These are phyloP conservation scores for Cepaea hortensis DNA, from an alignment of 2,888 invertebrate species.

Conservation along the genomic window DNA sequence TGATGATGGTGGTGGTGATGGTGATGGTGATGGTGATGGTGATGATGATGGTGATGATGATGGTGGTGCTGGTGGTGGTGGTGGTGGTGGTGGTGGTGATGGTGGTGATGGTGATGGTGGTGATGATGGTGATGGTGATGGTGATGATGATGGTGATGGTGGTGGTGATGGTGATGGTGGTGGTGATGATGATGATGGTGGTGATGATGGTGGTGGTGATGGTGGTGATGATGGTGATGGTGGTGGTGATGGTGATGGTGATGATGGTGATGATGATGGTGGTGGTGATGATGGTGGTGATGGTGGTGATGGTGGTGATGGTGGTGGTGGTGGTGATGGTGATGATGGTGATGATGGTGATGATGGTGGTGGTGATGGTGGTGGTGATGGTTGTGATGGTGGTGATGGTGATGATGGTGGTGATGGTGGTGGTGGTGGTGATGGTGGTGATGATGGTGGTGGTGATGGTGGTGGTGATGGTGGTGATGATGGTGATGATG, in stretches of 20 bases:
- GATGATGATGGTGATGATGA: constrained; percentile 52
- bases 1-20: neutral
- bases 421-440: constrained; percentile 47
- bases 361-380: constrained; percentile 28
- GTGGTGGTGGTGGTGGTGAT: neutral
- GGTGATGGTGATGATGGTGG: constrained; percentile 33
- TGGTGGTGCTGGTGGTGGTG: neutral
- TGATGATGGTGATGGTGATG: neutral
- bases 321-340: neutral
- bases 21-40: neutral
- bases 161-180: neutral
- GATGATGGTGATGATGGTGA: neutral
- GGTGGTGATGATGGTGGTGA: neutral
- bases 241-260: constrained; percentile 52
- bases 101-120: neutral
- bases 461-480: neutral
- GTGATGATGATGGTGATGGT: neutral
- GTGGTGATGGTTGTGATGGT: neutral
- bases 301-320: neutral
- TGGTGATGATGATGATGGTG: constrained; percentile 29
- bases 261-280: neutral
- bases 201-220: constrained; percentile 5
- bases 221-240: neutral
- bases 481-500: neutral
- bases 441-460: neutral